phyloP scores from a whole-genome alignment of 1,140 invertebrate genomes.

The Drosophila albomicans region DNA sequence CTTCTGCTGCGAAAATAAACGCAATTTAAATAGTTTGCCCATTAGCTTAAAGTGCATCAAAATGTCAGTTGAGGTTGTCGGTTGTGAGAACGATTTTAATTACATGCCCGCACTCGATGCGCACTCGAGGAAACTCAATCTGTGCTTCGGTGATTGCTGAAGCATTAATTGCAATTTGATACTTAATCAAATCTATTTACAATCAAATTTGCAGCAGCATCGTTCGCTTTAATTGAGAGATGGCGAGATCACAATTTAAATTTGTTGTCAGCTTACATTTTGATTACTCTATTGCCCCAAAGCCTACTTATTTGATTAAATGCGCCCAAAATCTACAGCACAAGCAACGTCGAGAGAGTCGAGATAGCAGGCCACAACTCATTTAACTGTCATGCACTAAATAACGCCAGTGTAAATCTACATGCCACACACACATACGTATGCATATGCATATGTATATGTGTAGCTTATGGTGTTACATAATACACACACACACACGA shows the following conservation, averaged over 20 bases:
- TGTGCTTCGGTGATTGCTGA: not conserved
- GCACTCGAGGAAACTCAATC: not conserved
- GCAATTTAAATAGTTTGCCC: conserved; percentile 6
- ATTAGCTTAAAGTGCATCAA: conserved; percentile 20
- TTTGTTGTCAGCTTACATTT: conserved; percentile 34
- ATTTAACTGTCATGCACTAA: conserved; percentile 83
- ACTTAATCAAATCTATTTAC: conserved; percentile 8
- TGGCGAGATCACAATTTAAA: no score
- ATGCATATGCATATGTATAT: conserved; percentile 7
- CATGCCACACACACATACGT: conserved; percentile 33
- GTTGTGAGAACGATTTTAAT: not conserved
- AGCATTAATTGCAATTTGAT: conserved; percentile 27
- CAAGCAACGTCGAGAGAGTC: conserved; percentile 22
- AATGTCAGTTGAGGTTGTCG: not conserved
- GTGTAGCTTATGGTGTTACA: conserved; percentile 62
- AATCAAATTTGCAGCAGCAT: conserved; percentile 9
- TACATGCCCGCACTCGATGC: not conserved
- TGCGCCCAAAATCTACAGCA: conserved; percentile 46
- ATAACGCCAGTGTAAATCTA: conserved; percentile 75
- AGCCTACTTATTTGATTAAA: conserved; percentile 67
- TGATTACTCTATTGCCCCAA: conserved; percentile 37
- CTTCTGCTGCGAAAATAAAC: not conserved
- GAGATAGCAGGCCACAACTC: conserved; percentile 63
- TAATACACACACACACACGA: conserved; percentile 46
- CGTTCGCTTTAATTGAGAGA: no score